Percentiles rank a stretch among this genome's conserved stretches.
Evolutionary conservation across 2,888 invertebrate species (phyloP).

Genomic region (Philhelius pedissequus): DNA sequence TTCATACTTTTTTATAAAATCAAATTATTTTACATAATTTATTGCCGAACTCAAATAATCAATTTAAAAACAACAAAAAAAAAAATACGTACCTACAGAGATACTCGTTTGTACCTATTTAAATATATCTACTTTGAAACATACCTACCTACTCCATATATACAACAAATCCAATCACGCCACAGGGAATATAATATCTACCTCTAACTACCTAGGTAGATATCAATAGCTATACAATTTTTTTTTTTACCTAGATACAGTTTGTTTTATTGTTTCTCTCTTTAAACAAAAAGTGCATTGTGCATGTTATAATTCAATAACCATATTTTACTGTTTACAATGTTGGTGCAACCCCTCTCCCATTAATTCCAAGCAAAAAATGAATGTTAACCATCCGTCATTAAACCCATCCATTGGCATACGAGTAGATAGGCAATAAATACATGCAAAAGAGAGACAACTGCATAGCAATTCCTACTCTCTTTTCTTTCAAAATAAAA

Average conservation of each 20-base stretch:
- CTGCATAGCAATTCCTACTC: constrained; percentile 15
- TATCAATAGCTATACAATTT: too few species aligned
- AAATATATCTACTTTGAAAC: neutral
- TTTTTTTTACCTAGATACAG: too few species aligned
- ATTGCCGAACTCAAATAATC: too few species aligned
- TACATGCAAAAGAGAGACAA: neutral
- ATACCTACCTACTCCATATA: neutral
- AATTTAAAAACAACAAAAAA: too few species aligned
- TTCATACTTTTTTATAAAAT: too few species aligned
- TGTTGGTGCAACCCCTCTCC: neutral
- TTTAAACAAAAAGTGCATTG: neutral
- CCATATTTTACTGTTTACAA: constrained; percentile 15
- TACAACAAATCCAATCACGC: neutral
- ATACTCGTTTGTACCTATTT: neutral
- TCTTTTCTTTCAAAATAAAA: neutral
- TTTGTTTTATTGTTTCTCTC: neutral
- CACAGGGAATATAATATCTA: neutral
- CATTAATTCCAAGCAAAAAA: neutral
- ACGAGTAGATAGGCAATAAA: too few species aligned
- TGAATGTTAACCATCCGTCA: constrained; percentile 35
- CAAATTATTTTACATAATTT: too few species aligned
- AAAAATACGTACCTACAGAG: neutral
- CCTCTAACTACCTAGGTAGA: too few species aligned
- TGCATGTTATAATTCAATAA: constrained; percentile 22
- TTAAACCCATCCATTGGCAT: neutral